Evolutionary conservation across 53 echinoderm and acorn worm species (phyloP).

Genomic region (Zoroaster sp.): DNA sequence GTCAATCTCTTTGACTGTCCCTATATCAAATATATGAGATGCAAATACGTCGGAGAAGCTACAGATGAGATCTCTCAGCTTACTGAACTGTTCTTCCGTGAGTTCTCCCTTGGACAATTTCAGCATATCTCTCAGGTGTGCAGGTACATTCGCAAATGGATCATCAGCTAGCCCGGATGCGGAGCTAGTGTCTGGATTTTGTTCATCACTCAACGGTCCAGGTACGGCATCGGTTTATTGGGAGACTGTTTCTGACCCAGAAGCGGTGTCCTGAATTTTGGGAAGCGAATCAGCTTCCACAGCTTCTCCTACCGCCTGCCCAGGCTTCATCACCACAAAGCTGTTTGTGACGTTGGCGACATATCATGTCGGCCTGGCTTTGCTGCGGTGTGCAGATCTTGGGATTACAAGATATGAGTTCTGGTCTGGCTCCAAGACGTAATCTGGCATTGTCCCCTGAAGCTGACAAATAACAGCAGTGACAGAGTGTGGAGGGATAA

Average conservation of each 20-base stretch:
- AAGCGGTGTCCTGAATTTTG: not conserved
- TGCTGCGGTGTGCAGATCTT: constrained; percentile 2
- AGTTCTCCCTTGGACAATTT: too few species aligned
- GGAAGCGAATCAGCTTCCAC: not conserved
- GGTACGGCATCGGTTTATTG: not conserved
- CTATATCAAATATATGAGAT: not conserved
- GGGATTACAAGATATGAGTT: constrained; percentile 3
- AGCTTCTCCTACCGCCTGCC: constrained; percentile 20
- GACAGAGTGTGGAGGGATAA: constrained; percentile 9
- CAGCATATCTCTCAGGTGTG: too few species aligned
- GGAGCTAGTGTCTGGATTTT: not conserved
- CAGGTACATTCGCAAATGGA: too few species aligned
- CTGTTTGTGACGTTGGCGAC: constrained; percentile 5
- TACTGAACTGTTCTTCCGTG: not conserved
- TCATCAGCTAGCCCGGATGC: too few species aligned
- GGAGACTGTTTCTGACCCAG: not conserved
- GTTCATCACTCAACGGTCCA: not conserved
- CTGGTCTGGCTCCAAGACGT: too few species aligned
- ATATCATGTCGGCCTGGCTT: not conserved
- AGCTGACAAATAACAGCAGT: not conserved
- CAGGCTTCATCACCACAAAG: constrained; percentile 21
- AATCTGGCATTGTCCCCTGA: too few species aligned
- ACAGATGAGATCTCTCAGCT: not conserved
- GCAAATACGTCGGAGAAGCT: not conserved
- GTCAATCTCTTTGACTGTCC: not conserved